A percentile compares a stretch with the other conserved stretches of the same genome.
phyloP scores from a whole-genome alignment of 1,140 invertebrate genomes.

The Microplitis demolitor region DNA sequence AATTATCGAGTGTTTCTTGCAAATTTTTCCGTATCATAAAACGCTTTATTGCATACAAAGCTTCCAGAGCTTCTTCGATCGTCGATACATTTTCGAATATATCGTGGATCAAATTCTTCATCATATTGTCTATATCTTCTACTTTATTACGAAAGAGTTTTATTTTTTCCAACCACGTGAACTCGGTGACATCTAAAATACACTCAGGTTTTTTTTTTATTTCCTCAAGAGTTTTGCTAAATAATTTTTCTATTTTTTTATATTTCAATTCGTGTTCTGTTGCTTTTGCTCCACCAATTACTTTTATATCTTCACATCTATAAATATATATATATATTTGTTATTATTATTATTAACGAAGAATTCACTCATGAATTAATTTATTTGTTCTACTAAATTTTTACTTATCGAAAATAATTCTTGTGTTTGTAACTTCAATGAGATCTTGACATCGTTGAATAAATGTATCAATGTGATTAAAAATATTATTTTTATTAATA shows the following conservation, averaged over 20 bases:
- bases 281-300: slow-evolving; percentile 72
- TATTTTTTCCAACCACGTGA: slow-evolving; percentile 77
- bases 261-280: slow-evolving; percentile 74
- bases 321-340: slow-evolving; percentile 13
- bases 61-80: slow-evolving; percentile 74
- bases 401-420: slow-evolving; percentile 74
- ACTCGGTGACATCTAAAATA: slow-evolving; percentile 75
- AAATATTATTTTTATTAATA: slow-evolving; percentile 75
- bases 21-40: slow-evolving; percentile 72
- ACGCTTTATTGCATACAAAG: slow-evolving; percentile 70
- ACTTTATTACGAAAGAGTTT: slow-evolving; percentile 67
- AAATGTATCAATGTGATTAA: slow-evolving; percentile 85
- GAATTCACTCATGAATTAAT: neutral
- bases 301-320: slow-evolving; percentile 66
- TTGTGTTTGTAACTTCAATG: slow-evolving; percentile 79
- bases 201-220: slow-evolving; percentile 66
- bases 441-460: slow-evolving; percentile 84
- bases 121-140: slow-evolving; percentile 67
- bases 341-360: slow-evolving; percentile 22
- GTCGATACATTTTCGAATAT: slow-evolving; percentile 73
- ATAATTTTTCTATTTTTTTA: slow-evolving; percentile 68
- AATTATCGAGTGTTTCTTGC: slow-evolving; percentile 66
- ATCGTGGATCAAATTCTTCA: slow-evolving; percentile 71
- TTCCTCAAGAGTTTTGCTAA: slow-evolving; percentile 67
- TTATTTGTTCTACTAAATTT: slow-evolving; percentile 23